A percentile compares a stretch with the other conserved stretches of the same genome.
Evolutionary conservation across 2,888 invertebrate genomes (phyloP).

Genomic region (Carcina quercana): DNA sequence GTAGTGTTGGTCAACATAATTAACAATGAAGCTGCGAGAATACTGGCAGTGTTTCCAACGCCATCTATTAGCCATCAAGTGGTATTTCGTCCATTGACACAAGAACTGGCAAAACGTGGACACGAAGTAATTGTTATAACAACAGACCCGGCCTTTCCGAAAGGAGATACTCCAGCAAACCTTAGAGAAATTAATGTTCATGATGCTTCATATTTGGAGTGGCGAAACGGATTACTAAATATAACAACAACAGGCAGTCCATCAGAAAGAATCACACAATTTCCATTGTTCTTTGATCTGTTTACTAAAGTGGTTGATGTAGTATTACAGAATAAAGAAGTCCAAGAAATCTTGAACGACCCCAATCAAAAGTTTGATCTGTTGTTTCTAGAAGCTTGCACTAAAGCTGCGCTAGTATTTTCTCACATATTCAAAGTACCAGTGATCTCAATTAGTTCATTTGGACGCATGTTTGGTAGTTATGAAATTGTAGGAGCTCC

Average conservation of each 20-base stretch:
- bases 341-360: conserved; percentile 21
- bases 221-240: conserved; percentile 14
- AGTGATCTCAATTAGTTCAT: conserved; percentile 32
- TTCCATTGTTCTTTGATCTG: conserved; percentile 8
- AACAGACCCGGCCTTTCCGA: conserved; percentile 40
- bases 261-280: conserved; percentile 13
- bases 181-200: conserved; percentile 51
- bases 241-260: conserved; percentile 11
- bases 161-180: conserved; percentile 33
- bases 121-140: conserved; percentile 58
- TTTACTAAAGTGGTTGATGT: neutral
- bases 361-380: conserved; percentile 29
- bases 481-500: conserved; percentile 21
- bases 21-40: conserved; percentile 21
- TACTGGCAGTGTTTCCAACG: conserved; percentile 36
- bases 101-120: conserved; percentile 47
- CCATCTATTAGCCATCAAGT: conserved; percentile 63
- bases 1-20: too few species aligned
- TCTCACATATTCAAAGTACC: conserved; percentile 33
- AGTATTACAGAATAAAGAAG: conserved; percentile 20
- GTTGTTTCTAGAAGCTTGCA: conserved; percentile 29
- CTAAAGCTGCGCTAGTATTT: conserved; percentile 17
- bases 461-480: conserved; percentile 17
- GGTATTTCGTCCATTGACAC: conserved; percentile 42
- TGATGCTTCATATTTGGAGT: conserved; percentile 28